Evolutionary conservation across 2,797 vertebrate genomes (phyloP), one percentile per base, ranked within the genome.

Genomic region (Spondyliosoma cantharus): DNA sequence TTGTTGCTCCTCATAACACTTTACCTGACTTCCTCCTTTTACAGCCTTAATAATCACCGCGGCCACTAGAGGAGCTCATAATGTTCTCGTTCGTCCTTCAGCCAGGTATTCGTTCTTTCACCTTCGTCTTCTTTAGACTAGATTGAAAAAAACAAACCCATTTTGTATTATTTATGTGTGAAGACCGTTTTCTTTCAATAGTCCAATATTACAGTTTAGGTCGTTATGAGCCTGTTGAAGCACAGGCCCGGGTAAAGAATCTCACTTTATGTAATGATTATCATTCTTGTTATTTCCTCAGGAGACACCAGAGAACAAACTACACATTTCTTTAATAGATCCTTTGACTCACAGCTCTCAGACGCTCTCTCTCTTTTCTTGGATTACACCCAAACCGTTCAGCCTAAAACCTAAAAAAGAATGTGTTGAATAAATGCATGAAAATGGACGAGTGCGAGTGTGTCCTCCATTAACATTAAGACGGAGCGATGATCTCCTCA

Each of bases 401-500:
- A 8, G 20, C 37, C 14, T 59, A 29, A 78, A 67, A 61, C 25
- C 53, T 3, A 3, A 27, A 27, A 69, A 74, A 74, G 57, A 46
- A 52, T 22, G 4, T 50, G 48, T 63, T 74, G 43, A 69, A 48
- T 69, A 57, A 66, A 78, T 64, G 42, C 50, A 65, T 24, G 20
- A 73, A 77, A 79, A 79, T 48, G 45, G 9, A 29, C 76, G 2
- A 49, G 77, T 56, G 32, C 58, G 48, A 76, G 60, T 60, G 43
- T 70, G 48, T 54, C 16, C 78, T 64, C 58, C 65, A 76, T 68
- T 67, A 71, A 77, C 60, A 68, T 43, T 56, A 25, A 60, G 66
- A 14, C 2, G 50, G 25, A 73, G 32, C 45, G 74, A 62, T 72
- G 20, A 76, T 87, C 82, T 74, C 74, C 71, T 37, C 43, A 24